These are phyloP conservation scores for Helicoverpa armigera DNA, from an alignment of 1,140 invertebrate species.

Conservation along the genomic window DNA sequence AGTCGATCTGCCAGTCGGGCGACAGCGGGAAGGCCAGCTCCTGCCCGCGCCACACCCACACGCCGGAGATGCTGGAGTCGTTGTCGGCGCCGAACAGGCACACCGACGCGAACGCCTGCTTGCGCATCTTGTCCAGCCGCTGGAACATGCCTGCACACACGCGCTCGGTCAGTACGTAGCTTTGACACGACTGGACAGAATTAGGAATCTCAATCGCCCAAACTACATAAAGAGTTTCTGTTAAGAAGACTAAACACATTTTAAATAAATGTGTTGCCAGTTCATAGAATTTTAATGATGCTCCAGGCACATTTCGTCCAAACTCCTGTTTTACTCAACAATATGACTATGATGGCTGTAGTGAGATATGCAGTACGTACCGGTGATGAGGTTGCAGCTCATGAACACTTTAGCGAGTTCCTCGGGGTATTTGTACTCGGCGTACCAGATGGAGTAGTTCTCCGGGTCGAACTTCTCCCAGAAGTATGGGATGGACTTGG, in stretches of 20 bases:
- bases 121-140: slow-evolving; percentile 98
- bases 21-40: slow-evolving; percentile 96
- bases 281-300: too few relatives aligned
- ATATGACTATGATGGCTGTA: too few relatives aligned
- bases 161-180: too few relatives aligned
- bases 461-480: slow-evolving; percentile 99
- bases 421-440: slow-evolving; percentile 98
- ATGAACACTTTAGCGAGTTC: slow-evolving; percentile 98
- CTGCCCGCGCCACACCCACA: slow-evolving; percentile 99
- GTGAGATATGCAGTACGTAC: slow-evolving; percentile 76
- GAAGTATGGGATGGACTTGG: slow-evolving; percentile 98
- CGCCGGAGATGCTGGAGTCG: slow-evolving; percentile 96
- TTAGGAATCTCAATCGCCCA: too few relatives aligned
- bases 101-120: slow-evolving; percentile 97
- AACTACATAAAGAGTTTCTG: too few relatives aligned
- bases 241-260: too few relatives aligned
- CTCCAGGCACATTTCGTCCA: too few relatives aligned
- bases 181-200: too few relatives aligned
- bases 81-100: slow-evolving; percentile 97
- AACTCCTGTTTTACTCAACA: too few relatives aligned
- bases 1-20: slow-evolving; percentile 98
- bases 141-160: slow-evolving; percentile 94
- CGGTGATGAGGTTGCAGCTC: slow-evolving; percentile 97
- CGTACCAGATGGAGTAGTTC: slow-evolving; percentile 99
- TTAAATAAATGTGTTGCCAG: too few relatives aligned